Percentiles rank a stretch among this genome's conserved stretches.
phyloP scores from a whole-genome alignment of 2,113 vertebrate genomes.

The Boleophthalmus pectinirostris region DNA sequence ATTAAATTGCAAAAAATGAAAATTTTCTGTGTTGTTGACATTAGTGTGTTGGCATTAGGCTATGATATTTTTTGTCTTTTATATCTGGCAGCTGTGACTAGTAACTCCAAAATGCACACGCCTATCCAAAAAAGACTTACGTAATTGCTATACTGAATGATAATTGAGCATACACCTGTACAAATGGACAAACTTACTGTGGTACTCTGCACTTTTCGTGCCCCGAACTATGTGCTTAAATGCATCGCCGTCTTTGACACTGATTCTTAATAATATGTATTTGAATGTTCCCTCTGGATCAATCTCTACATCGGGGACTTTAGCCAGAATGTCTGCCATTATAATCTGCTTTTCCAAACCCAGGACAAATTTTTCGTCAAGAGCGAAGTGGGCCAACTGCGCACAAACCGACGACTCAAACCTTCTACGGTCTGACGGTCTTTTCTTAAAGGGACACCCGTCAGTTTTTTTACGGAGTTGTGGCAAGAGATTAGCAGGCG shows the following conservation, averaged over 20 bases:
- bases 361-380: background rate
- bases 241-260: constrained; percentile 72
- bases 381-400: background rate
- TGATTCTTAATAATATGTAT: constrained; percentile 84
- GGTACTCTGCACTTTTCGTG: constrained; percentile 84
- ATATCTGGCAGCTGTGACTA: too few species aligned
- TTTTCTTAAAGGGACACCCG: background rate
- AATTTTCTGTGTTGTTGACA: background rate
- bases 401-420: too few species aligned
- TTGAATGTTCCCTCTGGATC: constrained; percentile 87
- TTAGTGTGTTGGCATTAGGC: background rate
- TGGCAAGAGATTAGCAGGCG: constrained; percentile 7
- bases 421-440: background rate
- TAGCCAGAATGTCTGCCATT: constrained; percentile 73
- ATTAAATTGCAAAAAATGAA: too few species aligned
- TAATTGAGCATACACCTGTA: background rate
- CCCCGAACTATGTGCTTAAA: constrained; percentile 85
- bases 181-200: constrained; percentile 81
- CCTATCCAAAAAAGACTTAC: too few species aligned
- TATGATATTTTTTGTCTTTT: background rate
- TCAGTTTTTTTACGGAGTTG: background rate
- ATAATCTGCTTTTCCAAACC: background rate
- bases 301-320: constrained; percentile 78
- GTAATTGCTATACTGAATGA: too few species aligned
- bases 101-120: too few species aligned